phyloP scores from a whole-genome alignment of 2,797 vertebrate genomes.

The Tapirus indicus region DNA sequence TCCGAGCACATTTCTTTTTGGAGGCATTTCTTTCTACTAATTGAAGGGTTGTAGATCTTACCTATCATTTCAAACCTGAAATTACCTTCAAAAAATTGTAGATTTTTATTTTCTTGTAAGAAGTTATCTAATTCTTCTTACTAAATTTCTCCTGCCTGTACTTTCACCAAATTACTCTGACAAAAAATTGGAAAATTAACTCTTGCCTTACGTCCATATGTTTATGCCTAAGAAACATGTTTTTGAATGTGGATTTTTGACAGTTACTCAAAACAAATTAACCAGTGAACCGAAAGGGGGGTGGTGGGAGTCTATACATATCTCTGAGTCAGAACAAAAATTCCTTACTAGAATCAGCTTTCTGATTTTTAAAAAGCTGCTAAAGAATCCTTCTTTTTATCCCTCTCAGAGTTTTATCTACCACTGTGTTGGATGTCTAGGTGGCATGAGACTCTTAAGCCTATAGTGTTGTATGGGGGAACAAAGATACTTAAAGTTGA shows the following conservation, averaged over 20 bases:
- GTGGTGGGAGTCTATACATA: not conserved
- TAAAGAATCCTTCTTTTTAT: not conserved
- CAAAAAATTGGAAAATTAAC: not conserved
- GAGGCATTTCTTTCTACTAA: not conserved
- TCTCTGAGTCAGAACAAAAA: not conserved
- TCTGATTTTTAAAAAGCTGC: not conserved
- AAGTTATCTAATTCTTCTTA: not conserved
- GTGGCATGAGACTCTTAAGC: not conserved
- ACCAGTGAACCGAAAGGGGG: not conserved
- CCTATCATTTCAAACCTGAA: not conserved
- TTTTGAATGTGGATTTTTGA: not conserved
- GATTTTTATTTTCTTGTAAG: conserved; percentile 28
- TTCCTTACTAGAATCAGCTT: not conserved
- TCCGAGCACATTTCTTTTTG: not conserved
- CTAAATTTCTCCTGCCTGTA: not conserved
- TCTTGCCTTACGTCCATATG: not conserved
- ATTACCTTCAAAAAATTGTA: not conserved
- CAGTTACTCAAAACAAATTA: conserved; percentile 16
- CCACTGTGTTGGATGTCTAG: not conserved
- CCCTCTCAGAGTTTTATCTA: not conserved
- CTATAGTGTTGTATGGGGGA: not conserved
- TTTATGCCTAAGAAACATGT: not conserved
- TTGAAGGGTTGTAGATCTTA: not conserved
- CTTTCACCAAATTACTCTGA: not conserved
- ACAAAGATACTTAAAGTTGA: not conserved